Base-by-base conservation (phyloP, 2,888 invertebrate species). In the Sipunculus nudus region DNA sequence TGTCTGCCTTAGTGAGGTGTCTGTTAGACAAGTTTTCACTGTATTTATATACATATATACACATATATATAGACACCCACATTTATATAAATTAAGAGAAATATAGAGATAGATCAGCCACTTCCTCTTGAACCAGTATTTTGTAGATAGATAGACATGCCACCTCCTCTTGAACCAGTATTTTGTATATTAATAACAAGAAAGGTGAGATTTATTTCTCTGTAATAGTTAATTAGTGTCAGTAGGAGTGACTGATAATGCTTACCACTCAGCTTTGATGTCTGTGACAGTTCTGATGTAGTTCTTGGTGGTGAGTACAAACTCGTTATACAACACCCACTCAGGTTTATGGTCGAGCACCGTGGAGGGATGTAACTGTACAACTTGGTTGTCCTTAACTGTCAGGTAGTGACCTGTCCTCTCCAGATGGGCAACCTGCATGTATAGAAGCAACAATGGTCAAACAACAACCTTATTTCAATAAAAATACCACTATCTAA, bases 261-360 rank as follows among this genome's bases (percentile, higher is more conserved):
- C 71, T 89, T 85, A 97, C 98, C 87, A 87, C 68, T 88, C 87
- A 10, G 87, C 96, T 87, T 98, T 98, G 70, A 99, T 94, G 79
- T 99, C 99, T 0, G 97, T 97, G 16, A 98, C 97, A 0, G 98
- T 99, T 72, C 99, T 88, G 77, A 99, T 99, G 84, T 99, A 99
- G 86, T 99, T 99, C 86, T 99, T 99, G 62, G 98, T 97, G 65
- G 99, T 99, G 71, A 99, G 87, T 48, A 99, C 99, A 82, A 99
- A 99, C 87, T 99, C 99, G 86, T 99, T 98, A 86, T 99, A 99
- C 62, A 99, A 91, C 40, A 98, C 98, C 99, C 99, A 99, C 85
- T 99, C 99, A 0, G 99, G 99, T 84, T 99, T 99, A 86, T 99
- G 99, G 86, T 98, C 98, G 59, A 99, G 88, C 81, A 97, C 98